Conservation (phyloP, 2,113 vertebrate species). For the Pogonocichla stellata region DNA sequence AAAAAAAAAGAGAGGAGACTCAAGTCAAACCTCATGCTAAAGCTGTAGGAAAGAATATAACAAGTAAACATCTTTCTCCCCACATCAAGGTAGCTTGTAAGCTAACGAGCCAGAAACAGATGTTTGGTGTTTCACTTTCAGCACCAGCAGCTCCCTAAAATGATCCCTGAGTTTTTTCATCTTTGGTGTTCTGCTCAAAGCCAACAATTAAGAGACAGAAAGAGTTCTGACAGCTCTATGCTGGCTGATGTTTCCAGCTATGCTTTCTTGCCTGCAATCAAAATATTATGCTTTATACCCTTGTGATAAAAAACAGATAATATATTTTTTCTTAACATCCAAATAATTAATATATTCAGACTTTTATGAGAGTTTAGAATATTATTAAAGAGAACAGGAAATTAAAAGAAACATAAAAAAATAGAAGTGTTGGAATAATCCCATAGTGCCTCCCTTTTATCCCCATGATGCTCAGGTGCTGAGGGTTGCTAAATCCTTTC, state of each 20-base stretch:
- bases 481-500: background rate
- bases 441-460: background rate
- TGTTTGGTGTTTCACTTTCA: slow-evolving; percentile 14
- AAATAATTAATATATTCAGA: background rate
- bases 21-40: background rate
- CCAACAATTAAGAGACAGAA: slow-evolving; percentile 5
- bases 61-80: background rate
- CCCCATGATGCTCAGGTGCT: background rate
- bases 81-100: slow-evolving; percentile 14
- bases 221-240: background rate
- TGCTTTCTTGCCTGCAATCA: background rate
- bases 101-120: background rate
- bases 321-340: background rate
- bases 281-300: background rate
- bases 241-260: background rate
- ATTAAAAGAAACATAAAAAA: background rate
- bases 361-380: background rate
- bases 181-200: slow-evolving; percentile 30
- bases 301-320: background rate
- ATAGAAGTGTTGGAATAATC: background rate
- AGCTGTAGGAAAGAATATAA: background rate
- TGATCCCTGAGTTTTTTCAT: slow-evolving; percentile 2
- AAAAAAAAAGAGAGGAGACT: background rate
- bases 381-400: background rate
- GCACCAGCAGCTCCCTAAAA: background rate